Percentiles rank a stretch among this genome's conserved stretches.
Evolutionary conservation across 2,888 invertebrate species (phyloP).

Genomic region (Diloba caeruleocephala): DNA sequence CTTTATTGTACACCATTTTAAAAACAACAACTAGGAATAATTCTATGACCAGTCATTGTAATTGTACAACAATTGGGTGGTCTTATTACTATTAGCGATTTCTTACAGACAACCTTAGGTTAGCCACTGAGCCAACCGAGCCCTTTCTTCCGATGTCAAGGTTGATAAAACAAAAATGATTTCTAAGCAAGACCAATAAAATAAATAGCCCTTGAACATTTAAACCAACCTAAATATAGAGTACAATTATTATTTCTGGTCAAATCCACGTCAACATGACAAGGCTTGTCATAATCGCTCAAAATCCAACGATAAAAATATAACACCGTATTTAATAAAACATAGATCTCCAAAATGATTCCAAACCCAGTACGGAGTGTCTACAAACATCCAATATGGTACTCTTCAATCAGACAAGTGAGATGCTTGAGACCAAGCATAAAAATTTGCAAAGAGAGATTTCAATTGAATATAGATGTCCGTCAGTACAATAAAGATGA

Average conservation of each 20-base stretch:
- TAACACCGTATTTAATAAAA: constrained; percentile 16
- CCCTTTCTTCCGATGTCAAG: too few relatives aligned
- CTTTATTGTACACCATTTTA: too few relatives aligned
- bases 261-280: constrained; percentile 9
- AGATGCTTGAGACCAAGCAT: constrained; percentile 67
- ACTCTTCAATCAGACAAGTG: constrained; percentile 54
- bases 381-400: constrained; percentile 50
- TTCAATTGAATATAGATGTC: constrained; percentile 75
- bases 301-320: constrained; percentile 8
- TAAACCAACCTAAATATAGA: too few relatives aligned
- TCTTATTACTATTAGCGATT: too few relatives aligned
- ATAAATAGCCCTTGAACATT: too few relatives aligned
- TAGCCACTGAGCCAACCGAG: too few relatives aligned
- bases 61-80: too few relatives aligned
- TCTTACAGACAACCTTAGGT: too few relatives aligned
- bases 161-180: too few relatives aligned
- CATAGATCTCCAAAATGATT: constrained; percentile 18
- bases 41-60: too few relatives aligned
- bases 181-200: too few relatives aligned
- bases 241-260: not conserved
- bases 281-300: constrained; percentile 1
- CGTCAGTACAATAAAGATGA: constrained; percentile 73
- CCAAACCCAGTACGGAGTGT: not conserved
- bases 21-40: too few relatives aligned
- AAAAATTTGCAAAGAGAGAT: constrained; percentile 71